Base-by-base conservation (phyloP, 2,113 vertebrate genomes). In the Elaphurus davidianus region DNA sequence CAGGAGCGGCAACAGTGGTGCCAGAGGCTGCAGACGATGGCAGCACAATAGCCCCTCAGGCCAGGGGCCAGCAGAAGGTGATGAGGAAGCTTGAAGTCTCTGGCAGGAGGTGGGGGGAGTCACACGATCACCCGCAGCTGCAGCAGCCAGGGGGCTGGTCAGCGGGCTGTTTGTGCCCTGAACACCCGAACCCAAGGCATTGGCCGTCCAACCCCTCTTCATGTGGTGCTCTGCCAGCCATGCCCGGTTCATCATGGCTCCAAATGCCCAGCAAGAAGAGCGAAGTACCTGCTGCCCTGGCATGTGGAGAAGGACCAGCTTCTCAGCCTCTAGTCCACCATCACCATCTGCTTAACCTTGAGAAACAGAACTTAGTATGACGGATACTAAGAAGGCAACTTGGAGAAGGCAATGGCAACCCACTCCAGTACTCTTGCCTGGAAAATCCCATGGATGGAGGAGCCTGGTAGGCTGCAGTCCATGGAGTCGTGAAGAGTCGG, bases 131-230 rank as follows among this genome's bases (percentile, higher is more conserved):
- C 17, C 16, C 8, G 6, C 2, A 19, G 47, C 10, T 67, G 52
- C 33, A 23, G 36, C 15, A 19, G 28, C 28, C 19, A 0, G 55
- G 43, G 3, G 47, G 2, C 43, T 33, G 27, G 43, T 30, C 13
- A 2, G 9, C 0, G 19, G 52, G 33, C 25, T 4, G 6, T 25
- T 21, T 27, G 8, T 4, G 16, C 23, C 57, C 55, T 27, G 40
- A 87, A 83, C 7, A 82, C 10, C 40, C 33, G 40, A 1, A 9
- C n/a, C 55, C 6, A n/a, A 36, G 30, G 36, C 67, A 43, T 7
- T 14, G 57, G 57, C 79, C 6, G 6, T 60, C n/a, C 30, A 14
- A 10, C 43, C 47, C 64, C 7, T 59, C 87, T 64, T 83, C 21
- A 3, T 1, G 47, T 59, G 92, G 43, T 43, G 14, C 28, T 27